Evolutionary conservation across 2,888 invertebrate genomes (phyloP).

Genomic region (Gnatocerus cornutus): DNA sequence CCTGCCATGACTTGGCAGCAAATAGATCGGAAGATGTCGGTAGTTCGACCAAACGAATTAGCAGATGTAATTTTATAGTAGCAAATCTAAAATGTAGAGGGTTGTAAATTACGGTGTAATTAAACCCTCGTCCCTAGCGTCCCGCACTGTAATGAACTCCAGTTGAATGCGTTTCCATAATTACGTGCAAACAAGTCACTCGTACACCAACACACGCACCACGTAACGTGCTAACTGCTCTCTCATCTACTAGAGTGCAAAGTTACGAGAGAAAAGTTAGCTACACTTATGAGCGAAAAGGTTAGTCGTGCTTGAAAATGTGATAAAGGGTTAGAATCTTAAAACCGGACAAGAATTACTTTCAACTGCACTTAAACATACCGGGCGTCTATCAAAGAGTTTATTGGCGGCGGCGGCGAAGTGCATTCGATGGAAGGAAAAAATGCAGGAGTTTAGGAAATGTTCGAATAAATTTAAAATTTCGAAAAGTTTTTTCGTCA

Average conservation of each 20-base stretch:
- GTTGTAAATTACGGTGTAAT: slow-evolving; percentile 66
- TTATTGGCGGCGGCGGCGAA: no score
- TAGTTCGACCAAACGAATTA: slow-evolving; percentile 32
- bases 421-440: no score
- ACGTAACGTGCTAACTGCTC: slow-evolving; percentile 52
- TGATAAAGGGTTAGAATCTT: slow-evolving; percentile 45
- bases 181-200: slow-evolving; percentile 68
- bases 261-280: slow-evolving; percentile 59
- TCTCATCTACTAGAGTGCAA: slow-evolving; percentile 54
- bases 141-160: slow-evolving; percentile 63
- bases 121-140: slow-evolving; percentile 62
- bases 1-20: slow-evolving; percentile 10
- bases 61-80: slow-evolving; percentile 42
- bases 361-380: no score
- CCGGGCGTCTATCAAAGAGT: no score
- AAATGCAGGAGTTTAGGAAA: no score
- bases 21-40: slow-evolving; percentile 15
- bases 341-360: not conserved
- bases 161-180: slow-evolving; percentile 66
- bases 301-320: slow-evolving; percentile 52
- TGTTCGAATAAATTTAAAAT: no score
- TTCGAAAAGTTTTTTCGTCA: no score
- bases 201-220: slow-evolving; percentile 59
- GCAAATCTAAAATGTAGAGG: slow-evolving; percentile 63
- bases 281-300: slow-evolving; percentile 47